phyloP scores from a whole-genome alignment of 2,888 invertebrate genomes.

The Papilio protenor region DNA sequence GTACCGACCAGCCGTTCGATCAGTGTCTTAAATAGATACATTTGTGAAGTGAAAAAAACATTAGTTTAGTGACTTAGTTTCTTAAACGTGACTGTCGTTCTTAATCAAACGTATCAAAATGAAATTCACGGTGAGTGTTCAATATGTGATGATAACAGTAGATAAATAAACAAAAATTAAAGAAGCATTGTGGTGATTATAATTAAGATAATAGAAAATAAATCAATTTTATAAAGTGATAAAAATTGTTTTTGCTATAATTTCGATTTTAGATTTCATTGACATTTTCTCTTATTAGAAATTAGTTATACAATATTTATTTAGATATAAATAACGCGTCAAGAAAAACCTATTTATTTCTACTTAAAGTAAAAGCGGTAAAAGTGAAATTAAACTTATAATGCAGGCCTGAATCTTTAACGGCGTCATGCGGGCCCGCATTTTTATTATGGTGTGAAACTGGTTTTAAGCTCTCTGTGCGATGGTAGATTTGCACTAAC shows the following conservation, averaged over 20 bases:
- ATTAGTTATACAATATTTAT: constrained; percentile 1
- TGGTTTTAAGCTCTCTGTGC: constrained; percentile 56
- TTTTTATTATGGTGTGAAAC: constrained; percentile 52
- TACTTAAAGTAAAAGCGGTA: constrained; percentile 74
- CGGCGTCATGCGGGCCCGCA: constrained; percentile 73
- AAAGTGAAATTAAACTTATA: constrained; percentile 80
- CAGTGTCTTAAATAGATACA: constrained; percentile 57
- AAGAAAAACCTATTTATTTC: constrained; percentile 51
- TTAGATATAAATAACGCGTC: not conserved
- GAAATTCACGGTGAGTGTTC: constrained; percentile 83
- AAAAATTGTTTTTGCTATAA: not conserved
- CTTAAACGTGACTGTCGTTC: constrained; percentile 67
- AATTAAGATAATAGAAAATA: constrained; percentile 5
- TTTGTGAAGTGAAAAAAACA: constrained; percentile 64
- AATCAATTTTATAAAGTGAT: not conserved
- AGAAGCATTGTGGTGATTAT: constrained; percentile 12
- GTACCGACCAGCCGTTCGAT: constrained; percentile 74
- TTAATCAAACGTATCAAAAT: constrained; percentile 73
- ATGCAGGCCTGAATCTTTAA: constrained; percentile 73
- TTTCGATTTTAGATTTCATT: not conserved
- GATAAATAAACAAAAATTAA: constrained; percentile 22
- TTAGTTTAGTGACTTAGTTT: constrained; percentile 77
- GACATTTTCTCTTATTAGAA: not conserved
- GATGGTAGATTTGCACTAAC: constrained; percentile 54
- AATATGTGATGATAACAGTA: constrained; percentile 52